Evolutionary conservation across 2,797 vertebrate species (phyloP), one percentile per base, ranked within the genome.

Genomic region (Cryptoblepharus egeriae): DNA sequence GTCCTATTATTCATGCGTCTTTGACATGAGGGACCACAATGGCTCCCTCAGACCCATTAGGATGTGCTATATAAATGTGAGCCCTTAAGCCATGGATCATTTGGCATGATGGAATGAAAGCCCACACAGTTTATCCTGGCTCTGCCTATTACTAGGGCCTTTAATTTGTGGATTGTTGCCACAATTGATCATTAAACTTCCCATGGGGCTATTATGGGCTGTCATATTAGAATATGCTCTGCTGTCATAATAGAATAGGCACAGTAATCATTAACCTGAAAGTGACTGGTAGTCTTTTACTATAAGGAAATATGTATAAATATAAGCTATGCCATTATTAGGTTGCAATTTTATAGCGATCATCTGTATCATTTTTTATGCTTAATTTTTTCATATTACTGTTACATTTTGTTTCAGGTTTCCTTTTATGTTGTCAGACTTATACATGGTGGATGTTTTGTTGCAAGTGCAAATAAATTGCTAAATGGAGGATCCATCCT

Each of bases 1-100:
- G 58, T 73, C 63, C 76, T 35, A 89, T 88, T 87, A 88, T 89
- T 90, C 75, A 68, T 84, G 88, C 88, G 78, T 88, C 88, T 83
- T 80, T 91, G 83, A 78, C 61, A 20, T n/a, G 42, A 79, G 73
- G 85, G 75, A 81, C 74, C 74, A 28, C 92, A 75, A 85, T 52
- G 76, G 74, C 77, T 90, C 76, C 65, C 60, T 75, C 49, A 80
- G 85, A 90, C 60, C 71, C 70, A 82, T 92, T 88, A 87, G 67
- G 75, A 16, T 76, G 35, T 75, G 65, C 84, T 90, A 24, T 79
- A 88, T 79, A 87, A 87, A 85, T 88, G 74, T 74, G 79, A 91
- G 77, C 35, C 80, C 73, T 87, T 87, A 77, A 86, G 74, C 81
- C 65, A 65, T 72, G 83, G 87, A 77, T 88, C 90, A 85, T 87